Evolutionary conservation across 37 sponge, comb jelly and placozoan species (phyloP).

Genomic region (Hormiphora californensis): DNA sequence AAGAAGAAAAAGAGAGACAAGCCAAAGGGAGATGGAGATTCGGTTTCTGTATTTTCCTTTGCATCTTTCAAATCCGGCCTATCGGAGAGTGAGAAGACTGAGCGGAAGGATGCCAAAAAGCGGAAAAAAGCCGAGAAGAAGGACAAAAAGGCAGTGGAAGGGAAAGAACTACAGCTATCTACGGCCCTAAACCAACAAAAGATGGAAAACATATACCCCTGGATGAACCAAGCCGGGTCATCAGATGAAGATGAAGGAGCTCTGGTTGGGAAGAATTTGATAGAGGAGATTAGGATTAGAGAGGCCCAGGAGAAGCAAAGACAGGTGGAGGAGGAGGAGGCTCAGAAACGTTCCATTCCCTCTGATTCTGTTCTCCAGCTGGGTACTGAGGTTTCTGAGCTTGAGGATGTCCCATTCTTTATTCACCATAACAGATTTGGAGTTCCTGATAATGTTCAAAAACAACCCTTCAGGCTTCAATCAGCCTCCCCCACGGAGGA

Average conservation of each 20-base stretch:
- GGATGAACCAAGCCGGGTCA: neutral
- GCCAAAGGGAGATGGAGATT: neutral
- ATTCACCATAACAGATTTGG: neutral
- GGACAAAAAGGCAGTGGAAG: slow-evolving; percentile 1
- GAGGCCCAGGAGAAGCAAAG: neutral
- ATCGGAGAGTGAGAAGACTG: neutral
- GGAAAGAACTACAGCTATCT: neutral
- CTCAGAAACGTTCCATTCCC: neutral
- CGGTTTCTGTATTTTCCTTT: neutral
- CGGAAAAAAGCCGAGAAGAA: neutral
- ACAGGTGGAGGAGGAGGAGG: neutral
- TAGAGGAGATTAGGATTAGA: neutral
- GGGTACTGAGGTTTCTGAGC: neutral
- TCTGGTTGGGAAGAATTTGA: neutral
- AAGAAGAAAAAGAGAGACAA: slow-evolving; percentile 2
- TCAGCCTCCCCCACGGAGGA: neutral
- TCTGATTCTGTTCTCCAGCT: neutral
- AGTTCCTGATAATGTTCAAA: neutral
- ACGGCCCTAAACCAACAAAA: neutral
- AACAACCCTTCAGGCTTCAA: neutral
- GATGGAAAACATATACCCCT: slow-evolving; percentile 11
- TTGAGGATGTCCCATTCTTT: neutral
- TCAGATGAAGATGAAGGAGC: neutral
- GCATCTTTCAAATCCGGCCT: neutral
- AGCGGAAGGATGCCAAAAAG: neutral